Percentiles rank a stretch among this genome's conserved stretches.
Conservation (phyloP, 1,140 invertebrate genomes). For the Drosophila orosa region DNA sequence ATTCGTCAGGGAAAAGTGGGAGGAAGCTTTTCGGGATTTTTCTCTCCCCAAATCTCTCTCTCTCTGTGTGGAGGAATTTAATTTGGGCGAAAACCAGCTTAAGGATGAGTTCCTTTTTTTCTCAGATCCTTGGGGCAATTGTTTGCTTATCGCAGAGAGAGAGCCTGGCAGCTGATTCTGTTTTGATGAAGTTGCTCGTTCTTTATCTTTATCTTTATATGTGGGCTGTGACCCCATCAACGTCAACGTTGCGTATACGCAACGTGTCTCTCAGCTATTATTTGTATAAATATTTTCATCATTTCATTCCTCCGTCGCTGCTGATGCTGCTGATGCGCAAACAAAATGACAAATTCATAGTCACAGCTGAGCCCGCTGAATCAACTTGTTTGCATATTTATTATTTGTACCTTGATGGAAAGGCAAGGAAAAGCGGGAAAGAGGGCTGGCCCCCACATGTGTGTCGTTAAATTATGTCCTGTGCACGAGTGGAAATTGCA, state of each 20-base stretch:
- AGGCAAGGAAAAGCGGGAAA: constrained; percentile 4
- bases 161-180: constrained; percentile 67
- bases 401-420: constrained; percentile 56
- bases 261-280: constrained; percentile 46
- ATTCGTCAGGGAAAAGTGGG: neutral
- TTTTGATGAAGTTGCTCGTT: constrained; percentile 73
- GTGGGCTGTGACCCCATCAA: constrained; percentile 28
- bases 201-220: constrained; percentile 34
- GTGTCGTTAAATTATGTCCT: constrained; percentile 62
- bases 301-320: constrained; percentile 5
- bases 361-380: constrained; percentile 55
- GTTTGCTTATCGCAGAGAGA: constrained; percentile 61
- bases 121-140: constrained; percentile 35
- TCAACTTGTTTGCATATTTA: constrained; percentile 77
- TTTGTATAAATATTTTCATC: constrained; percentile 56
- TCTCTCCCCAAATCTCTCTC: neutral
- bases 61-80: constrained; percentile 48
- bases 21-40: constrained; percentile 2
- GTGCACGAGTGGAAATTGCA: constrained; percentile 71
- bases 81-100: constrained; percentile 42
- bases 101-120: constrained; percentile 21
- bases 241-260: constrained; percentile 67
- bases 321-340: constrained; percentile 22
- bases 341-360: constrained; percentile 79
- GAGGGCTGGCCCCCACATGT: constrained; percentile 11